These are phyloP conservation scores for Ligdia adustata DNA, from an alignment of 2,888 invertebrate genomes.

Conservation along the genomic window DNA sequence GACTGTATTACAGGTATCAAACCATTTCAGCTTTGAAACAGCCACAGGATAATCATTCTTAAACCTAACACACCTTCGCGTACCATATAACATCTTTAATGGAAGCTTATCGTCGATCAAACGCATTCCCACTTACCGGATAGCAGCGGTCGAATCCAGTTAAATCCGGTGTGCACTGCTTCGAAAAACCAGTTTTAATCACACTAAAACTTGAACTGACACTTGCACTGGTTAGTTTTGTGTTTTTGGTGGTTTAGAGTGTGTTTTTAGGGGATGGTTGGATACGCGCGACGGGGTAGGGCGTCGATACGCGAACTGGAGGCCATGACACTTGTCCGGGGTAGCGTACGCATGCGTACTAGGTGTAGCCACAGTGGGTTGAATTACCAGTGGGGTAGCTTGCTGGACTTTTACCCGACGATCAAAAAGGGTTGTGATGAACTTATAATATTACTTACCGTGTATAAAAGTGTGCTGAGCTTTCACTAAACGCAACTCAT, in stretches of 20 bases:
- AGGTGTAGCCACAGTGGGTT: constrained; percentile 15
- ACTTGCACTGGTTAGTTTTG: constrained; percentile 36
- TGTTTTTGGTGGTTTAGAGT: constrained; percentile 28
- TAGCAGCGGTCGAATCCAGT: constrained; percentile 52
- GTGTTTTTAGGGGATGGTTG: constrained; percentile 28
- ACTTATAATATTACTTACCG: too few species aligned
- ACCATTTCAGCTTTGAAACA: constrained; percentile 40
- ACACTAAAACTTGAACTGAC: constrained; percentile 47
- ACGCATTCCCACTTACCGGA: constrained; percentile 56
- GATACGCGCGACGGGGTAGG: constrained; percentile 55
- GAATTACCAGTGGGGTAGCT: constrained; percentile 24
- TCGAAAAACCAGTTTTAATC: constrained; percentile 29
- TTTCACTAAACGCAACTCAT: too few species aligned
- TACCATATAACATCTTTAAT: constrained; percentile 26
- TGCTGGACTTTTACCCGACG: too few species aligned
- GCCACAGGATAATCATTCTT: constrained; percentile 53
- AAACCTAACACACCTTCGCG: constrained; percentile 35
- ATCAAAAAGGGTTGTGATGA: too few species aligned
- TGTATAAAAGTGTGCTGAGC: too few species aligned
- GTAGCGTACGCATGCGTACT: constrained; percentile 67
- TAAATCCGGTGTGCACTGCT: constrained; percentile 52
- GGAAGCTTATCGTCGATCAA: constrained; percentile 12
- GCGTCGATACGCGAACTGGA: constrained; percentile 78
- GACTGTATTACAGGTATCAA: too few species aligned
- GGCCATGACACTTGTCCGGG: constrained; percentile 76